A percentile compares a stretch with the other conserved stretches of the same genome.
Conservation (phyloP, 2,113 vertebrate genomes). For the Orientallactaga bullata region DNA sequence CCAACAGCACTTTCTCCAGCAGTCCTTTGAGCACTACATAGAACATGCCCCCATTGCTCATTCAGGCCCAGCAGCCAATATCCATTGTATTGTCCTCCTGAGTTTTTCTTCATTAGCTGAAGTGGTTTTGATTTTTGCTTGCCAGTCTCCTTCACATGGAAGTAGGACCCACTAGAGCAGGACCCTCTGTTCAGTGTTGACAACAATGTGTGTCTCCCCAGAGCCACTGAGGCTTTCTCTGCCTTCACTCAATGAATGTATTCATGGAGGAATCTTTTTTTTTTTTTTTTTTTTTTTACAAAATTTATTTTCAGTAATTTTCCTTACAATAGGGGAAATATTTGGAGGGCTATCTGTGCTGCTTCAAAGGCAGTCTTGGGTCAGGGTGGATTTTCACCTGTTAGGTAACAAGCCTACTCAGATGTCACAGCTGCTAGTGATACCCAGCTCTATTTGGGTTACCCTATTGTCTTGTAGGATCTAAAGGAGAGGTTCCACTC, state of each 20-base stretch:
- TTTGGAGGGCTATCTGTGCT: neutral
- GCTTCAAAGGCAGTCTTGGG: neutral
- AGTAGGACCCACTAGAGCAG: neutral
- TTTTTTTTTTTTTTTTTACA: no score
- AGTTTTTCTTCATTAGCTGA: neutral
- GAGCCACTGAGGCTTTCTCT: neutral
- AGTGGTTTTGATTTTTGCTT: neutral
- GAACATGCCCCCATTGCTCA: neutral
- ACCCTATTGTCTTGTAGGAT: neutral
- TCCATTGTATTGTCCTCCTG: neutral
- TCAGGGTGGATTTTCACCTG: neutral
- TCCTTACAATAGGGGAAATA: neutral
- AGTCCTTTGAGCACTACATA: neutral
- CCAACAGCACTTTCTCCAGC: neutral
- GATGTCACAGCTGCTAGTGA: neutral
- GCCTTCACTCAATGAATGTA: neutral
- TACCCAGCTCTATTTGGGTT: neutral
- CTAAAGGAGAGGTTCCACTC: neutral
- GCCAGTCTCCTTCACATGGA: neutral
- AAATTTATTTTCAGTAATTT: neutral
- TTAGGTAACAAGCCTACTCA: neutral
- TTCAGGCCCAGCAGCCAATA: neutral
- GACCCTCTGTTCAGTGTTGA: neutral
- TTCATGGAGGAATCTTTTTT: neutral
- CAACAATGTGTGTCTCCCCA: neutral